Percentiles rank a stretch among this genome's conserved stretches.
Evolutionary conservation across 2,888 invertebrate genomes (phyloP).

Genomic region (Cryptocephalus primarius): DNA sequence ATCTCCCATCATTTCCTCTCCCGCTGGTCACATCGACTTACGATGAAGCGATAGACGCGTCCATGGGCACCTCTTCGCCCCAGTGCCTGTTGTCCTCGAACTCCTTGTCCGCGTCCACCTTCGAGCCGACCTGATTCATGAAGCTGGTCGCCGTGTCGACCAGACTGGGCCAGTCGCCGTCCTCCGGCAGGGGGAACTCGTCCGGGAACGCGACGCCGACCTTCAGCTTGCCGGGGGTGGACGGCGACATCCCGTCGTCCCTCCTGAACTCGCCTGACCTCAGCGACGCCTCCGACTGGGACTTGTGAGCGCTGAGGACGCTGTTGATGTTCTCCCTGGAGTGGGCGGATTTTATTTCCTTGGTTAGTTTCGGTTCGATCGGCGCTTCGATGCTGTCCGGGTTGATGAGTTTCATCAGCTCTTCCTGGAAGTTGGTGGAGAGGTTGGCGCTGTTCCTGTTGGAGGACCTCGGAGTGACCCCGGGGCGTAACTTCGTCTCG

Average conservation of each 20-base stretch:
- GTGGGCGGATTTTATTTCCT: conserved; percentile 24
- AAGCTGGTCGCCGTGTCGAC: conserved; percentile 69
- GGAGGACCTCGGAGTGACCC: conserved; percentile 37
- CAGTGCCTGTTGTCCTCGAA: conserved; percentile 9
- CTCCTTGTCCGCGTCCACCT: conserved; percentile 8
- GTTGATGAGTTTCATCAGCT: conserved; percentile 73
- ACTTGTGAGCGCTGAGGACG: conserved; percentile 29
- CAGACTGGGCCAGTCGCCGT: conserved; percentile 69
- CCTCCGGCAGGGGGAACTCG: conserved; percentile 53
- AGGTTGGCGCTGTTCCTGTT: conserved; percentile 52
- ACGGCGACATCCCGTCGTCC: conserved; percentile 42
- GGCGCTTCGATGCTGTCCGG: conserved; percentile 51
- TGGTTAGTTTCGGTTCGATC: conserved; percentile 14
- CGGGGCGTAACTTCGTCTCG: conserved; percentile 46
- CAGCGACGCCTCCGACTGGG: conserved; percentile 47
- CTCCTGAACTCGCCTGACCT: conserved; percentile 37
- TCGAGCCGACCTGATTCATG: conserved; percentile 24
- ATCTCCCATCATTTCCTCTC: not conserved
- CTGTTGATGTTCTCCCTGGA: conserved; percentile 33
- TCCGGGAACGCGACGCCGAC: conserved; percentile 27
- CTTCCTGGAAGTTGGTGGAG: conserved; percentile 65
- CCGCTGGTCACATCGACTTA: conserved; percentile 20
- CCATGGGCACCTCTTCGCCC: conserved; percentile 31
- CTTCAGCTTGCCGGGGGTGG: conserved; percentile 23
- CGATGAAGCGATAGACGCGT: conserved; percentile 34